These are phyloP conservation scores for Exocentrus adspersus DNA, from an alignment of 2,888 invertebrate genomes.

Conservation along the genomic window DNA sequence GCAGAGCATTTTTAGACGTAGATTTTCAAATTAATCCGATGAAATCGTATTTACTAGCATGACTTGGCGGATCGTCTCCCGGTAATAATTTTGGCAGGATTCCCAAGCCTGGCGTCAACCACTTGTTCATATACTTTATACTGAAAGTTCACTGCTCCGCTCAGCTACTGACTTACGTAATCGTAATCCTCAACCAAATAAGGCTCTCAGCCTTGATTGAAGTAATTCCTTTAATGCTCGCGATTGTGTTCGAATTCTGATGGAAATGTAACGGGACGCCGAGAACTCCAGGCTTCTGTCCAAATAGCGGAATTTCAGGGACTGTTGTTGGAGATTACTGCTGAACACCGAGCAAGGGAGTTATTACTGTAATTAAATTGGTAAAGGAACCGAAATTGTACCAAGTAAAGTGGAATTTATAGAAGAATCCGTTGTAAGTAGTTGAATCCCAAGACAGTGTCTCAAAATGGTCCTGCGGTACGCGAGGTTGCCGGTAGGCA, in stretches of 20 bases:
- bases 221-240: slow-evolving; percentile 5
- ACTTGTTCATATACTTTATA: slow-evolving; percentile 1
- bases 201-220: slow-evolving; percentile 10
- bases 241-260: not conserved
- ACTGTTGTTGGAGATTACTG: too few relatives aligned
- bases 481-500: too few relatives aligned
- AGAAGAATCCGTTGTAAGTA: too few relatives aligned
- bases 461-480: too few relatives aligned
- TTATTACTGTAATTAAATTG: too few relatives aligned
- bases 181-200: slow-evolving; percentile 10
- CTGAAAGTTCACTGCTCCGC: not conserved
- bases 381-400: too few relatives aligned
- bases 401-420: too few relatives aligned
- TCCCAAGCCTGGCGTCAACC: slow-evolving; percentile 3
- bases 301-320: too few relatives aligned
- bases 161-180: slow-evolving; percentile 6
- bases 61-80: slow-evolving; percentile 1
- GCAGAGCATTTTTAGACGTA: too few relatives aligned
- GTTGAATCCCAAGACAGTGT: too few relatives aligned
- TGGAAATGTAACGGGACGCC: not conserved
- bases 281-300: not conserved
- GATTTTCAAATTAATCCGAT: too few relatives aligned
- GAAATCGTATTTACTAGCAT: not conserved
- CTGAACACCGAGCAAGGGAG: too few relatives aligned
- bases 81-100: not conserved